These are phyloP conservation scores for Haemorhous mexicanus DNA, from an alignment of 2,113 vertebrate genomes.

Conservation along the genomic window DNA sequence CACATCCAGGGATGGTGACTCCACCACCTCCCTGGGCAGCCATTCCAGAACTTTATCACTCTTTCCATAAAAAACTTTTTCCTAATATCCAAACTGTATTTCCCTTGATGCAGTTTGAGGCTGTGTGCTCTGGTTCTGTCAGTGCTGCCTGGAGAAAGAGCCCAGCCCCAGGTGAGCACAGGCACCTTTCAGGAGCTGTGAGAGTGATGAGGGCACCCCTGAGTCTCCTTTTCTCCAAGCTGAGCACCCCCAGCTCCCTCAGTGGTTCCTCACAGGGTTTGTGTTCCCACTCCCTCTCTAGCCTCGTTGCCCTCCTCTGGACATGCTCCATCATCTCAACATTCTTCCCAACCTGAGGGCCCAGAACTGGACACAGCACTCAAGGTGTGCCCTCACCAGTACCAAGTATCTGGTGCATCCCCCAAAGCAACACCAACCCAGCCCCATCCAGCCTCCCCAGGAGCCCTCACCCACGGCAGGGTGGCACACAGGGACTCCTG, in stretches of 20 bases:
- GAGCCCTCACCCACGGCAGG: not conserved
- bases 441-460: not conserved
- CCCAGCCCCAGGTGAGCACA: not conserved
- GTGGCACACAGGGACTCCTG: not conserved
- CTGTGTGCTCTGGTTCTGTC: not conserved
- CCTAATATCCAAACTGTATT: not conserved
- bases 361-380: not conserved
- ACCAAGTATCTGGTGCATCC: not conserved
- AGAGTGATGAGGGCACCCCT: not conserved
- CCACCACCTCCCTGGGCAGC: not conserved
- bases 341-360: not conserved
- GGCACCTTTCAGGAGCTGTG: not conserved
- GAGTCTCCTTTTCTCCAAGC: not conserved
- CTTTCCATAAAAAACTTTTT: not conserved
- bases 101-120: not conserved
- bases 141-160: not conserved
- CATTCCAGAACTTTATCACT: not conserved
- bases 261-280: not conserved
- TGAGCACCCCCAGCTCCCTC: not conserved
- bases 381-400: not conserved
- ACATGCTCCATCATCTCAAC: not conserved
- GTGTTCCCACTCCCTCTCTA: not conserved
- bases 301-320: not conserved
- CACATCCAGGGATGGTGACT: not conserved
- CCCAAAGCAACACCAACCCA: not conserved